phyloP scores from a whole-genome alignment of 2,797 vertebrate genomes.

The Scleropages formosus region DNA sequence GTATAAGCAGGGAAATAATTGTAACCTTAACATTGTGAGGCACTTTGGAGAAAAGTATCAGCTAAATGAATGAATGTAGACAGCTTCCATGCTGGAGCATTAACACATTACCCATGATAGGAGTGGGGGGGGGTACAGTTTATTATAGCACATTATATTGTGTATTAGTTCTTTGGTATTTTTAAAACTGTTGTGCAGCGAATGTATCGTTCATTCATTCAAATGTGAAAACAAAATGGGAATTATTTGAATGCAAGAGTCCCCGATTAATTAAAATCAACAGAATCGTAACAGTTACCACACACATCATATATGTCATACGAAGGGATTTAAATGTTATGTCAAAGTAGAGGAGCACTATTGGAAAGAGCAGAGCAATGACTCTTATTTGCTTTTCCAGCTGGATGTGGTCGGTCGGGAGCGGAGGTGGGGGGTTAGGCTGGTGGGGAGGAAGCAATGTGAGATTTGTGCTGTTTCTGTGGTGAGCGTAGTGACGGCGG shows the following conservation, averaged over 20 bases:
- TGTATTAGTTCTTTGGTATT: too few relatives aligned
- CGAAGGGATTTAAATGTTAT: neutral
- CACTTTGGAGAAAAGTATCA: too few relatives aligned
- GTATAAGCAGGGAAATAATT: too few relatives aligned
- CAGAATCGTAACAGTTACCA: neutral
- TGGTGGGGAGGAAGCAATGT: constrained; percentile 8
- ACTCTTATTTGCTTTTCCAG: constrained; percentile 69
- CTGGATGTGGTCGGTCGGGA: constrained; percentile 60
- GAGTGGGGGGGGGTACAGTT: too few relatives aligned
- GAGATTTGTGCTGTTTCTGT: constrained; percentile 23
- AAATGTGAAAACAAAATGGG: too few relatives aligned
- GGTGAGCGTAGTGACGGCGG: constrained; percentile 23
- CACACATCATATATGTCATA: neutral
- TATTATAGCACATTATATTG: too few relatives aligned
- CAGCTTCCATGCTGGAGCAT: too few relatives aligned
- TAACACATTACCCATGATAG: too few relatives aligned
- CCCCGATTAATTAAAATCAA: neutral
- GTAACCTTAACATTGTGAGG: too few relatives aligned
- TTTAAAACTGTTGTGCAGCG: too few relatives aligned
- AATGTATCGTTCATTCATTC: neutral
- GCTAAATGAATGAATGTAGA: too few relatives aligned
- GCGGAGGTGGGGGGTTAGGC: constrained; percentile 50
- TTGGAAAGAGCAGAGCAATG: constrained; percentile 48
- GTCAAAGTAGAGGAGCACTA: constrained; percentile 34
- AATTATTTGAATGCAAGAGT: neutral